These are phyloP conservation scores for Aphidius ervi DNA, from an alignment of 1,140 invertebrate species.

Conservation along the genomic window DNA sequence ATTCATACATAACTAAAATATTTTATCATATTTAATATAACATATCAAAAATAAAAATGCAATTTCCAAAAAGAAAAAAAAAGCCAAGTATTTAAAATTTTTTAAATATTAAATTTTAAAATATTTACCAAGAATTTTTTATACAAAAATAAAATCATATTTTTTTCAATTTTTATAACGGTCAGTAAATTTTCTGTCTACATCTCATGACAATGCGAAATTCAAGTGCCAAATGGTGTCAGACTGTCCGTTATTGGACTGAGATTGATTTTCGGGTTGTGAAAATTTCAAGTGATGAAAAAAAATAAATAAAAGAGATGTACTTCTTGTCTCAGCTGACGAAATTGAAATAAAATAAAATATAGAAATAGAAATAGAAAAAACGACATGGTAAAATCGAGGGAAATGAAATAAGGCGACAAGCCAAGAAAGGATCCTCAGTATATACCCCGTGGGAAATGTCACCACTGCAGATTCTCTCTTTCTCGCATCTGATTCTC, in stretches of 20 bases:
- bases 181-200: too few species aligned
- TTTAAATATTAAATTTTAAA: too few species aligned
- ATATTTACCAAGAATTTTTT: background rate
- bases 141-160: slow-evolving; percentile 4
- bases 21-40: too few species aligned
- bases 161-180: too few species aligned
- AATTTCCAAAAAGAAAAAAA: too few species aligned
- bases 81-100: too few species aligned
- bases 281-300: slow-evolving; percentile 3
- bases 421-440: slow-evolving; percentile 6
- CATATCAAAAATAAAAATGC: too few species aligned
- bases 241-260: background rate
- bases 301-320: background rate
- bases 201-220: slow-evolving; percentile 31
- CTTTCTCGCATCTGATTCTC: background rate
- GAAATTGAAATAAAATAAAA: too few species aligned
- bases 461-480: slow-evolving; percentile 3
- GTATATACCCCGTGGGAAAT: slow-evolving; percentile 8
- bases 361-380: background rate
- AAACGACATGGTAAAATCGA: background rate
- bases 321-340: too few species aligned
- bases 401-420: slow-evolving; percentile 13
- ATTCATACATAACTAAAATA: too few species aligned
- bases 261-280: slow-evolving; percentile 33
- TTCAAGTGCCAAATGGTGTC: slow-evolving; percentile 28